Conservation (phyloP, 92 coral and sea anemone genomes). For the Epizoanthus stellaris region DNA sequence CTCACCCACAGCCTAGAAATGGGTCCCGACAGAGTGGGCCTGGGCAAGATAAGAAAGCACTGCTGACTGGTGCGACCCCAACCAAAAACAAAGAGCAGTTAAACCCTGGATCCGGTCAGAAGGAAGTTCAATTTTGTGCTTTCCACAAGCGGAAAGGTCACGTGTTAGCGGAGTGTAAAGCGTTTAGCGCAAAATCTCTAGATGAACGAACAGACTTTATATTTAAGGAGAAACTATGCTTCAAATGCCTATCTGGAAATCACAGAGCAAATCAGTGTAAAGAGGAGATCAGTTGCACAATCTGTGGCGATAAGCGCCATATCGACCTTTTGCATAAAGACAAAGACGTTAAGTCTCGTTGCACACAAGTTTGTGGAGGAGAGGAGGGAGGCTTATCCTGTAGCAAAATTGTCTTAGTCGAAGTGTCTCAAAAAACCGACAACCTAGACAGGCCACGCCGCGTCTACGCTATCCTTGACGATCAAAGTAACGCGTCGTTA, state of each 20-base stretch:
- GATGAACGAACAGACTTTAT: constrained; percentile 12
- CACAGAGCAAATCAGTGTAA: constrained; percentile 26
- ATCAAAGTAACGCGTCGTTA: constrained; percentile 43
- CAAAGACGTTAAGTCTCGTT: background rate
- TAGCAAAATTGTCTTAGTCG: constrained; percentile 51
- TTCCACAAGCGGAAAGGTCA: constrained; percentile 36
- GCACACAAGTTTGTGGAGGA: constrained; percentile 43
- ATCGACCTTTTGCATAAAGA: constrained; percentile 47
- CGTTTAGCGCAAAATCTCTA: constrained; percentile 1
- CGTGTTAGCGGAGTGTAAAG: constrained; percentile 16
- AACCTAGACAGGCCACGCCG: constrained; percentile 20
- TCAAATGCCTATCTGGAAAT: background rate
- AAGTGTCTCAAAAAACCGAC: constrained; percentile 11
- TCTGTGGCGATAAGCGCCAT: constrained; percentile 52
- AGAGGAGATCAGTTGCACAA: constrained; percentile 3
- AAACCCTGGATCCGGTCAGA: background rate
- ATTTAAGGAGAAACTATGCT: constrained; percentile 1
- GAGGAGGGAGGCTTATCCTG: constrained; percentile 49
- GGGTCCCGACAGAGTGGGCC: constrained; percentile 17
- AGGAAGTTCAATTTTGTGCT: background rate
- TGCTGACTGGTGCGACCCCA: background rate
- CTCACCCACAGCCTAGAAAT: constrained; percentile 4
- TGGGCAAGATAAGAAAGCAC: background rate
- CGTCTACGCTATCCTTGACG: constrained; percentile 35
- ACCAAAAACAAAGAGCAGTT: background rate